Base-by-base conservation (phyloP, 2,888 invertebrate species). In the Lepas anatifera region DNA sequence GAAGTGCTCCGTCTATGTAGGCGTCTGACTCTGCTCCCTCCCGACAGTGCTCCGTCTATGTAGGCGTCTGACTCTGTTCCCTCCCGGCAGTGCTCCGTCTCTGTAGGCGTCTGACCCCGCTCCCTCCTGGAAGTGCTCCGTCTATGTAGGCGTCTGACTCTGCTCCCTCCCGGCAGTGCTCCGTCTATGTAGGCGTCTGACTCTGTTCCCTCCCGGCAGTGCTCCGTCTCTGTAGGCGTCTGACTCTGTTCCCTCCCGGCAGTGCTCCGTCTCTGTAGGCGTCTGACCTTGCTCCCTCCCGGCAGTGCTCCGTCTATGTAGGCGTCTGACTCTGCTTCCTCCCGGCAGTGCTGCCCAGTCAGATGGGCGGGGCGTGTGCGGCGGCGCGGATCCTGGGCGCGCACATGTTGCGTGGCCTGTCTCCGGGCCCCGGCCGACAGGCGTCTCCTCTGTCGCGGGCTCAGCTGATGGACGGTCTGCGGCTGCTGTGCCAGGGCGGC, bases 401-500 rank as follows among this genome's bases (percentile, higher is more conserved):
- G 69, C 89, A 87, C 78, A 82, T 89, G 72, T 79, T 87, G 29
- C 78, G 79, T 67, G 77, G 80, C 71, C 78, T 85, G 63, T 35
- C 43, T 4, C 50, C 37, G 37, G 67, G 69, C 39, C 37, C 48
- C 74, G n/a, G n/a, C n/a, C 76, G 70, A 70, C 72, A 32, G 70
- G 78, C 76, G 73, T 77, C 77, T 74, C 76, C 77, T 68, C 76
- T 80, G 71, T 80, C 80, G 68, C 81, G 81, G 68, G 85, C 85
- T 77, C 84, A 88, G 84, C 81, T 89, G 77, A 81, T 85, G 75
- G 81, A 85, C 74, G 83, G 87, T 77, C 87, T 92, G 76, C 86
- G 87, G 75, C 85, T 87, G 70, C 84, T 92, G 76, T 90, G 90
- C 77, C 84, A 87, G 71, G 87, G 87, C 67, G 86, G 87, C 68